Base-by-base conservation (phyloP, 2,888 invertebrate species). In the Cataglyphis livida region DNA sequence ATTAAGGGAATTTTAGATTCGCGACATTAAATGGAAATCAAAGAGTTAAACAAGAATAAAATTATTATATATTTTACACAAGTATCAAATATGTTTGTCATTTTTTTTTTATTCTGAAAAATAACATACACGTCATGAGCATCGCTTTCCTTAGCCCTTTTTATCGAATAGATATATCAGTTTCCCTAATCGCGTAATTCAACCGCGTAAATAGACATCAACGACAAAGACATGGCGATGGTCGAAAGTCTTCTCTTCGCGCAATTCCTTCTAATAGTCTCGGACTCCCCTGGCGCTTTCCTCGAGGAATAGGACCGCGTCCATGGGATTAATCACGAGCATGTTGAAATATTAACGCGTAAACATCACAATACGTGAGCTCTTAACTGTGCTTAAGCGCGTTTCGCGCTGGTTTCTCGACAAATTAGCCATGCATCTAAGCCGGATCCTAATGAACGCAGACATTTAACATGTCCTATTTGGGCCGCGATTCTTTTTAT, bases 171-270 rank as follows among this genome's bases (percentile, higher is more conserved):
- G 21, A 54, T 76, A 68, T 76, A 68, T 68, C 68, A 41, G 51
- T 68, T 76, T 76, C 76, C 57, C 54, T 15, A 68, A 15, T 4
- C 54, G 38, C 38, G 68, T 57, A 76, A 76, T 68, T 76, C 68
- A 66, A 41, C 54, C 28, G 28, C 28, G 68, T 41, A 68, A 76
- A 41, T 76, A 57, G 76, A 76, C 76, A 25, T 66, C 66, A 76
- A 76, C 54, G 76, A 68, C 41, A 51, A 21, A 15, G 25, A 76
- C n/a, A 54, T 57, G 68, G 28, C 28, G 54, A 57, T 38, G 54
- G 65, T 21, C 68, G 76, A 76, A 68, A 76, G 76, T 76, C 54
- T 51, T n/a, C n/a, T 48, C 64, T 6, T 41, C 54, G 41, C 28
- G 68, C 76, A 54, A 32, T 57, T 76, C 21, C 54, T 66, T 41